Conservation (phyloP, 1,140 invertebrate species). For the Apis dorsata region DNA sequence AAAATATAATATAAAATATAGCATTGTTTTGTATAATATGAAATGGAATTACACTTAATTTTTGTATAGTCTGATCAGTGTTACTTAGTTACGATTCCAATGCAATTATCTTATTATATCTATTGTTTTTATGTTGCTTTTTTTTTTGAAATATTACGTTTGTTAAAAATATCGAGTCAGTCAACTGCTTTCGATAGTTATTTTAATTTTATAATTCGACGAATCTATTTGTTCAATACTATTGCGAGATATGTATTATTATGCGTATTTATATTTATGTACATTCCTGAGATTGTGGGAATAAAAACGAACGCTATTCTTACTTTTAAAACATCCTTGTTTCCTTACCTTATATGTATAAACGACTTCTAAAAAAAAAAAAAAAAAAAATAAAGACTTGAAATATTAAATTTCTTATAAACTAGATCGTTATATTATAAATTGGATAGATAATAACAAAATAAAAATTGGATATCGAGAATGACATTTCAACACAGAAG, state of each 20-base stretch:
- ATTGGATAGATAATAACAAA: too few species aligned
- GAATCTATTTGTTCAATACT: not conserved
- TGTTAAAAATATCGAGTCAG: not conserved
- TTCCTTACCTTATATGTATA: not conserved
- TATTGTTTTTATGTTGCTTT: too few species aligned
- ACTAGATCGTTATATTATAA: too few species aligned
- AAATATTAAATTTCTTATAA: too few species aligned
- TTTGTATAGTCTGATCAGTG: too few species aligned
- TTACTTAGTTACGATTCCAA: too few species aligned
- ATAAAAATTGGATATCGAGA: too few species aligned
- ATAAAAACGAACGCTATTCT: conserved; percentile 61
- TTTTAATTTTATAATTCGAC: not conserved
- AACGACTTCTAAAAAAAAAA: too few species aligned
- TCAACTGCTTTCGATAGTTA: not conserved
- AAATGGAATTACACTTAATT: not conserved
- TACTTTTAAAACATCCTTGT: conserved; percentile 13
- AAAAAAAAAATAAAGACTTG: too few species aligned
- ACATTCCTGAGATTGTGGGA: conserved; percentile 50
- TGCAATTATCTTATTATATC: too few species aligned
- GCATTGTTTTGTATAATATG: not conserved
- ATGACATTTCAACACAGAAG: too few species aligned
- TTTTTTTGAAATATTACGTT: too few species aligned
- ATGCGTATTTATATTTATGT: conserved; percentile 41
- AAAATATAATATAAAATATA: not conserved
- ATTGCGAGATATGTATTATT: conserved; percentile 27